phyloP scores from a whole-genome alignment of 2,113 vertebrate genomes.

The Heterochromis multidens region DNA sequence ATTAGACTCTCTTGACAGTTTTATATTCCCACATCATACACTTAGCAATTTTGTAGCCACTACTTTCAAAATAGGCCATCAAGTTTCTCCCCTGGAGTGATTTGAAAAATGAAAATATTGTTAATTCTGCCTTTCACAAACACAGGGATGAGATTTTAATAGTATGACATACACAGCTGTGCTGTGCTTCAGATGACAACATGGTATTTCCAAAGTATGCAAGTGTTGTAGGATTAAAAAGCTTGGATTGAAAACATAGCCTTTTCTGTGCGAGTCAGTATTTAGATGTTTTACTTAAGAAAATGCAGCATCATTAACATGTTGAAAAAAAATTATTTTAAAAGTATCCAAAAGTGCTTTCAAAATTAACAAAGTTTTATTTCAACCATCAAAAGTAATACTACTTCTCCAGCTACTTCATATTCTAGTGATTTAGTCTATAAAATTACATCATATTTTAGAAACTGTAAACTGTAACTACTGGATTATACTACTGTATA shows the following conservation, averaged over 20 bases:
- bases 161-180: background rate
- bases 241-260: background rate
- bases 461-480: background rate
- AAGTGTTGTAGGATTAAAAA: background rate
- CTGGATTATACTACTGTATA: background rate
- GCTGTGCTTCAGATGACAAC: background rate
- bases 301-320: background rate
- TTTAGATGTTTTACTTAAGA: background rate
- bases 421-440: background rate
- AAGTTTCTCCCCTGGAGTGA: background rate
- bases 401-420: background rate
- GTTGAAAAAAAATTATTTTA: background rate
- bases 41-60: background rate
- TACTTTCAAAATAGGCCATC: background rate
- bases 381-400: too few species aligned
- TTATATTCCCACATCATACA: background rate
- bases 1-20: background rate
- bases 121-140: background rate
- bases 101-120: background rate
- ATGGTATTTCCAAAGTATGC: background rate
- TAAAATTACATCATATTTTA: background rate
- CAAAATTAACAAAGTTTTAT: accelerated
- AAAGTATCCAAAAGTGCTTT: background rate
- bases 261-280: background rate
- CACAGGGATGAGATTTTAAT: background rate